These are phyloP conservation scores for Ceramica pisi DNA, from an alignment of 2,888 invertebrate species.

Conservation along the genomic window DNA sequence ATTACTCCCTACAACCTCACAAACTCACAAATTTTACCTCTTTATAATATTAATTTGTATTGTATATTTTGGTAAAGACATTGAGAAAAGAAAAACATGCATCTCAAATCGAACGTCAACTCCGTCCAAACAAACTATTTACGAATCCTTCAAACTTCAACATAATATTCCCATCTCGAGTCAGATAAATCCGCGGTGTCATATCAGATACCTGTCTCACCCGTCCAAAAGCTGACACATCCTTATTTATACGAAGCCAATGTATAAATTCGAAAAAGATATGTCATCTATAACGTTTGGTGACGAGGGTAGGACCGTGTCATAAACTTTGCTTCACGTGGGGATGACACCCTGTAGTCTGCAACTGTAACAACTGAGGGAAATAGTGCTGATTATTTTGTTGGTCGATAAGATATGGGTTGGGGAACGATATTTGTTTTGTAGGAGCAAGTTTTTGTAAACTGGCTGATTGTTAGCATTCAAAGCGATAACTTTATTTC, in stretches of 20 bases:
- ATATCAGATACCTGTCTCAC: constrained; percentile 64
- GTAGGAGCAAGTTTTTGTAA: not conserved
- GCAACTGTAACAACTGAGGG: constrained; percentile 40
- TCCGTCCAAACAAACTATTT: constrained; percentile 5
- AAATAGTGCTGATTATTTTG: constrained; percentile 43
- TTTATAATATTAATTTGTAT: no score
- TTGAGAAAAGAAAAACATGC: not conserved
- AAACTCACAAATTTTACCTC: no score
- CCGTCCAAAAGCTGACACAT: constrained; percentile 66
- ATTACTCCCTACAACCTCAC: no score
- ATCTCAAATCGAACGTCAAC: not conserved
- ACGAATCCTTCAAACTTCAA: constrained; percentile 15
- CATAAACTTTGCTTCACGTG: constrained; percentile 78
- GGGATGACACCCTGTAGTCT: constrained; percentile 65
- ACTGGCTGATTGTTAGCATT: not conserved
- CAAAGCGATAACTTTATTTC: not conserved
- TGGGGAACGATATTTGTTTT: not conserved
- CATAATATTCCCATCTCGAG: constrained; percentile 30
- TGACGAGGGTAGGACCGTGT: constrained; percentile 81
- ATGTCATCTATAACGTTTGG: constrained; percentile 71
- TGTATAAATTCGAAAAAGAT: constrained; percentile 70
- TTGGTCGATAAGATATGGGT: constrained; percentile 19
- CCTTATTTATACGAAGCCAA: constrained; percentile 56
- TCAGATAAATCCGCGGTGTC: constrained; percentile 61
- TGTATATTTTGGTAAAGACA: no score